Conservation (phyloP, 2,797 vertebrate species). For the Aphelocoma californica region DNA sequence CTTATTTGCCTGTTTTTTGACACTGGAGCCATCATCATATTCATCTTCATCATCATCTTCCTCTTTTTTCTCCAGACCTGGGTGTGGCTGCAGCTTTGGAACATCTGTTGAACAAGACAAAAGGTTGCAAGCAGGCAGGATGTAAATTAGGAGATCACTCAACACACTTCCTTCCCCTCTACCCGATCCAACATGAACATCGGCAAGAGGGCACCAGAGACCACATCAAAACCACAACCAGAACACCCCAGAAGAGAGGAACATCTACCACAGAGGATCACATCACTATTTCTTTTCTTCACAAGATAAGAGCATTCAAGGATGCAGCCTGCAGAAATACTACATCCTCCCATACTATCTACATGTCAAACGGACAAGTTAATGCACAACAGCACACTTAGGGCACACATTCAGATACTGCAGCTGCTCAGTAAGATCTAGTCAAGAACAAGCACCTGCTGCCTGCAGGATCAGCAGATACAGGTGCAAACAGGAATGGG, state of each 20-base stretch:
- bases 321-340: background rate
- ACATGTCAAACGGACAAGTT: fast-evolving
- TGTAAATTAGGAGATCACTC: background rate
- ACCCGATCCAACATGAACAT: fast-evolving
- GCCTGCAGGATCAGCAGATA: background rate
- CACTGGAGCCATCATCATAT: conserved; percentile 88
- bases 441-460: background rate
- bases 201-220: background rate
- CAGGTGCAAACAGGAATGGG: background rate
- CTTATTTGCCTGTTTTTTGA: conserved; percentile 83
- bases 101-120: conserved; percentile 82
- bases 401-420: background rate
- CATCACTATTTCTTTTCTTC: background rate
- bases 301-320: background rate
- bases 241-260: background rate
- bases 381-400: background rate
- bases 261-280: background rate
- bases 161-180: background rate
- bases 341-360: background rate
- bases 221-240: background rate
- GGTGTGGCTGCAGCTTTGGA: conserved; percentile 96
- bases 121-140: background rate
- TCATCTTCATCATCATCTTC: conserved; percentile 88
- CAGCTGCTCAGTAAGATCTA: background rate
- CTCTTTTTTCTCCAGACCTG: conserved; percentile 91